Percentiles rank a stretch among this genome's conserved stretches.
phyloP scores from a whole-genome alignment of 2,888 invertebrate species.

The Cheilosia scutellata region DNA sequence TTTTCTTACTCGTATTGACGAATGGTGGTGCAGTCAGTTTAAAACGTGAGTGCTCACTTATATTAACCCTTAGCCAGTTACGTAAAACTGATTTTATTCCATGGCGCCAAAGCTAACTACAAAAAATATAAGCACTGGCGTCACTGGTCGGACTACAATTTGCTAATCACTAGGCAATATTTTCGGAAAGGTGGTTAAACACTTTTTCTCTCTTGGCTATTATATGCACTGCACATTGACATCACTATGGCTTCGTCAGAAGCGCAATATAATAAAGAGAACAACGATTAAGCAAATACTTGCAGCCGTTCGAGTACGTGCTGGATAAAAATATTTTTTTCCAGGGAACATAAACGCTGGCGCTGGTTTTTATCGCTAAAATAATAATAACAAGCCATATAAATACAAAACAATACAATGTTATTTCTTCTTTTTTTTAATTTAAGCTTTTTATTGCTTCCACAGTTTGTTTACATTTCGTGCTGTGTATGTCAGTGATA shows the following conservation, averaged over 20 bases:
- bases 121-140: background rate
- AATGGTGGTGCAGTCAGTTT: no score
- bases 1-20: no score
- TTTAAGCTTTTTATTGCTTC: background rate
- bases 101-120: constrained; percentile 54
- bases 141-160: constrained; percentile 1
- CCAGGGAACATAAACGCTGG: background rate
- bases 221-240: constrained; percentile 4
- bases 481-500: constrained; percentile 32
- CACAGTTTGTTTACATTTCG: constrained; percentile 35
- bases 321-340: background rate
- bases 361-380: constrained; percentile 10
- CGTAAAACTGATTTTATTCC: constrained; percentile 51
- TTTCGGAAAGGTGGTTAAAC: constrained; percentile 33
- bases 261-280: constrained; percentile 13
- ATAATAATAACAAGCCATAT: background rate
- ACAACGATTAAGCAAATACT: background rate
- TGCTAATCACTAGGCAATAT: constrained; percentile 23
- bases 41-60: constrained; percentile 11
- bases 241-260: constrained; percentile 31
- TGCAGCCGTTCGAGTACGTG: background rate
- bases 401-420: constrained; percentile 7
- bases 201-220: constrained; percentile 6
- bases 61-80: constrained; percentile 5
- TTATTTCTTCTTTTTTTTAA: background rate